Evolutionary conservation across 2,797 vertebrate genomes (phyloP).

Genomic region (Avahi laniger): DNA sequence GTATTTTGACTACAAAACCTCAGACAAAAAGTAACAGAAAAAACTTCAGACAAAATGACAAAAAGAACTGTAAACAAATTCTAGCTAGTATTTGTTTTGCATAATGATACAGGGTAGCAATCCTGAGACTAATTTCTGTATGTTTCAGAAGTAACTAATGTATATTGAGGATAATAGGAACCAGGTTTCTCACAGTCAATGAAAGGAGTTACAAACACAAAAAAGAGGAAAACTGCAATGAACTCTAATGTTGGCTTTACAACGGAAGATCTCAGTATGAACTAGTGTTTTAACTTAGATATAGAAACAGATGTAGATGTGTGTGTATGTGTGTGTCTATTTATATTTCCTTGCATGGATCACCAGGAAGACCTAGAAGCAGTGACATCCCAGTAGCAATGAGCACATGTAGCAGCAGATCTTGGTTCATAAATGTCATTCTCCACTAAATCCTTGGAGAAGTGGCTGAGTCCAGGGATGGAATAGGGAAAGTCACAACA

Average conservation of each 20-base stretch:
- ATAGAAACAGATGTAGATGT: neutral
- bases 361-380: neutral
- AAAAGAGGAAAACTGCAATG: neutral
- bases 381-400: neutral
- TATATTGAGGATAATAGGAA: neutral
- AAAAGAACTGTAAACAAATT: neutral
- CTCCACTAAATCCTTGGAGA: neutral
- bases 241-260: neutral
- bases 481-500: neutral
- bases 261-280: neutral
- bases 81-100: neutral
- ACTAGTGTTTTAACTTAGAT: neutral
- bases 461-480: neutral
- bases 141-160: neutral
- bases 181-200: neutral
- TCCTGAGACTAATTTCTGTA: neutral
- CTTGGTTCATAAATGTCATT: neutral
- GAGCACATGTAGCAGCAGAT: neutral
- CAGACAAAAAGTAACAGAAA: too few species aligned
- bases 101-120: neutral
- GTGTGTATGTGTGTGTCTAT: neutral
- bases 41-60: neutral
- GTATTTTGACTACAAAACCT: too few species aligned
- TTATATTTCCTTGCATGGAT: neutral
- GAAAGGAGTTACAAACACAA: neutral